phyloP scores from a whole-genome alignment of 2,113 vertebrate species.

The Marmota flaviventris region DNA sequence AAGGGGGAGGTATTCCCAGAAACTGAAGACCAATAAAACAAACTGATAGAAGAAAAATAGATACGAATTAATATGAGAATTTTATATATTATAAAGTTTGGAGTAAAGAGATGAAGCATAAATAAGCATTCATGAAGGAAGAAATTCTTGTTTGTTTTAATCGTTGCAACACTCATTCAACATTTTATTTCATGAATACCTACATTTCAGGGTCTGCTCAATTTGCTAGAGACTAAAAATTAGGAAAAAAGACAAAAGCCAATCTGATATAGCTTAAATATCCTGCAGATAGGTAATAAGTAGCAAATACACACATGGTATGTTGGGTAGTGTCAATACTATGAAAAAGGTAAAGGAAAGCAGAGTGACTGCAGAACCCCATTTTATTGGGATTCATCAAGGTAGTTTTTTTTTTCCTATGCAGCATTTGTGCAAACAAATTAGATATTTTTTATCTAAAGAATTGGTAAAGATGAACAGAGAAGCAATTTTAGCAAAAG shows the following conservation, averaged over 20 bases:
- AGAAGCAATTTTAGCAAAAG: neutral
- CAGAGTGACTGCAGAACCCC: neutral
- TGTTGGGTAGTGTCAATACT: neutral
- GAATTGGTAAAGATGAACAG: neutral
- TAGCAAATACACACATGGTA: neutral
- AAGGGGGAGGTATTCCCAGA: neutral
- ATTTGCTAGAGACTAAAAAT: neutral
- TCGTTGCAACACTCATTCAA: neutral
- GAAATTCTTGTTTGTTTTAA: neutral
- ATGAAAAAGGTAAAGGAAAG: neutral
- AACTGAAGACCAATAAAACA: neutral
- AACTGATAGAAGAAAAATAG: neutral
- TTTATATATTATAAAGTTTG: neutral
- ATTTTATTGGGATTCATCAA: neutral
- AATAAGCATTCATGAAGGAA: neutral
- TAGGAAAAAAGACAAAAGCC: neutral
- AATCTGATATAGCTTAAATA: neutral
- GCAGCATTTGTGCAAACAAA: neutral
- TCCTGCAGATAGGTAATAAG: neutral
- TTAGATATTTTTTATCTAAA: neutral
- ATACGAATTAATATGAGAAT: neutral
- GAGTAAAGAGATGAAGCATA: neutral
- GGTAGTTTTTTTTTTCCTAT: neutral
- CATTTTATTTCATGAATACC: constrained; percentile 25
- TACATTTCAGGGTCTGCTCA: neutral